Percentiles rank a stretch among this genome's conserved stretches.
phyloP scores from a whole-genome alignment of 1,140 invertebrate species.

The Drosophila nikananu region DNA sequence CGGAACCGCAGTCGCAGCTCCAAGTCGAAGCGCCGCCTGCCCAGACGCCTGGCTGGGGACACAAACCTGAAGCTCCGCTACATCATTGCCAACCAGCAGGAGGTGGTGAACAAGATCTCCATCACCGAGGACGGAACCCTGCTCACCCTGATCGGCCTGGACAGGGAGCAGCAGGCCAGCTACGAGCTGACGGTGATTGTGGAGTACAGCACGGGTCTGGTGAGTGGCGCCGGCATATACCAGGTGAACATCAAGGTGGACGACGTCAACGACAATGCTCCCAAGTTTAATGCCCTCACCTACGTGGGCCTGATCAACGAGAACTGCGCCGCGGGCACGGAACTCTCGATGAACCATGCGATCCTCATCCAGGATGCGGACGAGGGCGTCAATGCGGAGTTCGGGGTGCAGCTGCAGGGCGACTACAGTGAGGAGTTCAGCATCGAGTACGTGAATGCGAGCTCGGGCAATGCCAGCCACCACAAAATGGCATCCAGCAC shows the following conservation, averaged over 20 bases:
- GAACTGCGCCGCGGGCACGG: constrained; percentile 90
- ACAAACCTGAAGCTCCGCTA: constrained; percentile 87
- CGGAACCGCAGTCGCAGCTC: constrained; percentile 61
- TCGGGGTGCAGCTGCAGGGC: constrained; percentile 90
- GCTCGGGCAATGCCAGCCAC: constrained; percentile 47
- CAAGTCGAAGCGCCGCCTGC: constrained; percentile 55
- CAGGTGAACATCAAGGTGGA: constrained; percentile 92
- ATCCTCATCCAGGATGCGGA: constrained; percentile 92
- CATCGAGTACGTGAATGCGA: constrained; percentile 87
- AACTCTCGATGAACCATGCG: constrained; percentile 89
- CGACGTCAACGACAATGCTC: constrained; percentile 96
- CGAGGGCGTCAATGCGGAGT: constrained; percentile 91
- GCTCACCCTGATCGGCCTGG: constrained; percentile 90
- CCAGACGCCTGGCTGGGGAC: constrained; percentile 60
- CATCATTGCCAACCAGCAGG: constrained; percentile 92
- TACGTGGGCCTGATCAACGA: constrained; percentile 93
- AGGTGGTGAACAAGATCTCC: constrained; percentile 90
- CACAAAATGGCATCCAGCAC: constrained; percentile 41
- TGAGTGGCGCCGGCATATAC: constrained; percentile 90
- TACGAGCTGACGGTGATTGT: constrained; percentile 93
- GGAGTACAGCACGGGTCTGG: constrained; percentile 89
- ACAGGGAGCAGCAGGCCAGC: constrained; percentile 90
- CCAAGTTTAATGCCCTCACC: constrained; percentile 89
- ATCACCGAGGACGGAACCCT: constrained; percentile 92
- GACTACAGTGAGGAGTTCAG: constrained; percentile 91